Evolutionary conservation across 2,888 invertebrate genomes (phyloP).

Genomic region (Spicauda simplicius): DNA sequence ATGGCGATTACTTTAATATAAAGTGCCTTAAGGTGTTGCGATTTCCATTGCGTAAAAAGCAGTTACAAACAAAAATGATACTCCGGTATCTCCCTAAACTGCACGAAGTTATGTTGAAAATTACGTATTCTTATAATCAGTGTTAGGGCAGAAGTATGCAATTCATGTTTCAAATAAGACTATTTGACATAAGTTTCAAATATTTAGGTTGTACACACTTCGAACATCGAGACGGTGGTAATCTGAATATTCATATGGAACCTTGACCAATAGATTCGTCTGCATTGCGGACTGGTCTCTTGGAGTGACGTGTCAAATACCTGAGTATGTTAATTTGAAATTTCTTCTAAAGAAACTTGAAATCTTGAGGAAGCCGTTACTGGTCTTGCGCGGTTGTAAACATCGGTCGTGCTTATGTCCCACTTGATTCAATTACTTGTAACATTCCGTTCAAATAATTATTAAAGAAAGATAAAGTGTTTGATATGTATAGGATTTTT

Average conservation of each 20-base stretch:
- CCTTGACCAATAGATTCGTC: slow-evolving; percentile 68
- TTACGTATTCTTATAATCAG: no score
- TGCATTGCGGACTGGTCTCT: slow-evolving; percentile 45
- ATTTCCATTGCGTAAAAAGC: no score
- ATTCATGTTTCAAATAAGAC: slow-evolving; percentile 1
- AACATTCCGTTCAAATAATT: neutral
- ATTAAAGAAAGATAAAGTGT: no score
- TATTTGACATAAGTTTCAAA: slow-evolving; percentile 19
- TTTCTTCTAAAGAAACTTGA: slow-evolving; percentile 50
- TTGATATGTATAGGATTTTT: no score
- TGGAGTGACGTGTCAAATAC: slow-evolving; percentile 45
- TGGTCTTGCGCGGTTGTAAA: slow-evolving; percentile 14
- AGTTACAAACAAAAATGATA: no score
- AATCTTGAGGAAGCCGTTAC: slow-evolving; percentile 34
- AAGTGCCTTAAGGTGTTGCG: no score
- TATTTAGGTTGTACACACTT: slow-evolving; percentile 19
- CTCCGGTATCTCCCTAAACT: no score
- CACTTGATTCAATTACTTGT: slow-evolving; percentile 8
- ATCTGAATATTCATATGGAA: slow-evolving; percentile 65
- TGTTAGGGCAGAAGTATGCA: no score
- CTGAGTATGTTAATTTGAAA: slow-evolving; percentile 57
- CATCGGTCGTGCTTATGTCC: neutral
- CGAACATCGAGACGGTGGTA: slow-evolving; percentile 22
- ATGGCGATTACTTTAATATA: no score
- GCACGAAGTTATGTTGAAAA: no score